phyloP scores from a whole-genome alignment of 2,113 vertebrate genomes.

The Eudorcas thomsonii region DNA sequence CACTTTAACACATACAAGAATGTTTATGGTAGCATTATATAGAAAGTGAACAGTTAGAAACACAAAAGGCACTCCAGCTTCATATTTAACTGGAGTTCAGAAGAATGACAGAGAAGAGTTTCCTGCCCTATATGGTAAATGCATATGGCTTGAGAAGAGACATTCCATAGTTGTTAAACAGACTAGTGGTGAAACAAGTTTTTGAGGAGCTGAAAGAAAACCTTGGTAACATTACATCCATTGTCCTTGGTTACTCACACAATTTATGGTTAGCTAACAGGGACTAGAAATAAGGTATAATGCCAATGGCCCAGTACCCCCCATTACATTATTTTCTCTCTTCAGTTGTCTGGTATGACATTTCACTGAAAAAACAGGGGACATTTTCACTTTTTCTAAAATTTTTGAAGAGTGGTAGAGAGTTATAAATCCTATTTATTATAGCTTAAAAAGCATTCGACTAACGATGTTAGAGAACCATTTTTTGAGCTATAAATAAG shows the following conservation, averaged over 20 bases:
- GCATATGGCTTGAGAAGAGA: not conserved
- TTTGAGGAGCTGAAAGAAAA: not conserved
- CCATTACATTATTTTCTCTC: not conserved
- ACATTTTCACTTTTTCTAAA: not conserved
- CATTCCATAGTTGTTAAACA: not conserved
- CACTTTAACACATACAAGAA: not conserved
- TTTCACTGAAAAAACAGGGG: not conserved
- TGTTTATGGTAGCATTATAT: not conserved
- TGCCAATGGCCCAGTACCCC: not conserved
- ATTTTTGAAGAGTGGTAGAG: not conserved
- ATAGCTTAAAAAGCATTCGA: not conserved
- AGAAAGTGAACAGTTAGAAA: not conserved
- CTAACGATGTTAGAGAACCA: not conserved
- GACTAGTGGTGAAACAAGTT: not conserved
- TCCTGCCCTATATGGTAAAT: not conserved
- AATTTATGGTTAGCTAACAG: not conserved
- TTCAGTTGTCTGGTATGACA: not conserved
- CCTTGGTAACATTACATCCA: not conserved
- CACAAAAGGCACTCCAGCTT: not conserved
- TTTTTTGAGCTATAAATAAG: not conserved
- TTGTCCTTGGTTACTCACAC: not conserved
- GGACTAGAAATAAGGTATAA: not conserved
- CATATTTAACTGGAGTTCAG: not conserved
- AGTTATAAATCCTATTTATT: not conserved
- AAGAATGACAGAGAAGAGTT: not conserved